These are phyloP conservation scores for Drosophila equinoxialis DNA, from an alignment of 1,140 invertebrate species.

Conservation along the genomic window DNA sequence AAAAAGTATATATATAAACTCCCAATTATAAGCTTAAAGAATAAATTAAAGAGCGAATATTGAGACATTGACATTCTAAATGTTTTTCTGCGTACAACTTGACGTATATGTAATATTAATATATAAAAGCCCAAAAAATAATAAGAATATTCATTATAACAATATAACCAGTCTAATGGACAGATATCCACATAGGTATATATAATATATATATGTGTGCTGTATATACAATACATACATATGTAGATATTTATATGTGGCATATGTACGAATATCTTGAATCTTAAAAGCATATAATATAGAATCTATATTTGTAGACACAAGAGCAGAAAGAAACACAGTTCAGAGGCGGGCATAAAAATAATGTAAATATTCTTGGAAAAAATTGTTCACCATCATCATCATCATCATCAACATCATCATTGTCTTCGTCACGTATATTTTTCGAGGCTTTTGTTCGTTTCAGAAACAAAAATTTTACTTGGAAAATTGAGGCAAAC, in stretches of 20 bases:
- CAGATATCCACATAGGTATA: not conserved
- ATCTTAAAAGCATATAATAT: conserved; percentile 20
- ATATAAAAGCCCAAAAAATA: too few species aligned
- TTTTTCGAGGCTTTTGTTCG: conserved; percentile 7
- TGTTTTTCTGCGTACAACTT: too few species aligned
- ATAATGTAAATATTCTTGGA: conserved; percentile 63
- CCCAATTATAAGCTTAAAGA: too few species aligned
- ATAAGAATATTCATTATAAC: too few species aligned
- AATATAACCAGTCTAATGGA: not conserved
- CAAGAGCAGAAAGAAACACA: conserved; percentile 19
- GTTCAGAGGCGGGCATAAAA: conserved; percentile 27
- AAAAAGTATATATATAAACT: too few species aligned
- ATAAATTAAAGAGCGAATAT: too few species aligned
- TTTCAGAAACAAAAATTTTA: not conserved
- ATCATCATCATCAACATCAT: conserved; percentile 8
- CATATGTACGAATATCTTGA: conserved; percentile 31
- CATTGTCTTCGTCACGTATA: not conserved
- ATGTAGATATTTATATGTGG: not conserved
- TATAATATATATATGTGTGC: conserved; percentile 1
- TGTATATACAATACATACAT: not conserved
- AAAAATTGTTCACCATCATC: conserved; percentile 12
- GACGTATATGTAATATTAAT: too few species aligned
- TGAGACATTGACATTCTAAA: too few species aligned
- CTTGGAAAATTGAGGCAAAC: not conserved
- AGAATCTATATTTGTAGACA: conserved; percentile 55